phyloP scores from a whole-genome alignment of 1,140 invertebrate species.

The Saccostrea glomerata region DNA sequence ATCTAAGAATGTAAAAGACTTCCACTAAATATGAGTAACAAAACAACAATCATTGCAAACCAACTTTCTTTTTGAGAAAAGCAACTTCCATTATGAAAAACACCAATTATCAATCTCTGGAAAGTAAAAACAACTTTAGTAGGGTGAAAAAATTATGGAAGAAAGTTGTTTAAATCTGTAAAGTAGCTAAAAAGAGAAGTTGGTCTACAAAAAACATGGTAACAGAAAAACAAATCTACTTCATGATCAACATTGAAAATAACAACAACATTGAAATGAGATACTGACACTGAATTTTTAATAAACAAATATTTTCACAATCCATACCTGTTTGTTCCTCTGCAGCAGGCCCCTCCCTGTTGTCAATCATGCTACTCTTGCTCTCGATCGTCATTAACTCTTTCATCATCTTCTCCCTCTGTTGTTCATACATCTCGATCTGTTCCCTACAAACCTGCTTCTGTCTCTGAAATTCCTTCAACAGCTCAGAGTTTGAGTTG shows the following conservation, averaged over 20 bases:
- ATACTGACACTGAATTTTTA: background rate
- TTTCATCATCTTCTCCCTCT: slow-evolving; percentile 67
- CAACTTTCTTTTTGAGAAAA: too few species aligned
- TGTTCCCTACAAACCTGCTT: slow-evolving; percentile 73
- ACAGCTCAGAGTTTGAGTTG: slow-evolving; percentile 74
- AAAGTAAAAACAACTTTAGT: too few species aligned
- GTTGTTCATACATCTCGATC: slow-evolving; percentile 72
- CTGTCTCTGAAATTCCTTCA: slow-evolving; percentile 78
- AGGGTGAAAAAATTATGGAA: too few species aligned
- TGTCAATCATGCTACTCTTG: slow-evolving; percentile 46
- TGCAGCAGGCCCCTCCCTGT: background rate
- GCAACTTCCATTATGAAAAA: too few species aligned
- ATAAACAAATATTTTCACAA: background rate
- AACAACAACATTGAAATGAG: background rate
- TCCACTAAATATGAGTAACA: too few species aligned
- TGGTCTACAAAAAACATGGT: too few species aligned
- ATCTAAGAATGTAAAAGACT: too few species aligned
- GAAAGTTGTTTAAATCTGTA: too few species aligned
- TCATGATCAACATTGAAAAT: background rate
- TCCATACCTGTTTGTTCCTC: slow-evolving; percentile 4
- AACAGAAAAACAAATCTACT: background rate
- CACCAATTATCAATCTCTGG: too few species aligned
- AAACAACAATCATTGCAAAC: too few species aligned
- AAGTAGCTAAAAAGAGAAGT: too few species aligned
- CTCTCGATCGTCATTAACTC: slow-evolving; percentile 70